A percentile compares a stretch with the other conserved stretches of the same genome.
Conservation (phyloP, 1,140 invertebrate species). For the Idris sp. region DNA sequence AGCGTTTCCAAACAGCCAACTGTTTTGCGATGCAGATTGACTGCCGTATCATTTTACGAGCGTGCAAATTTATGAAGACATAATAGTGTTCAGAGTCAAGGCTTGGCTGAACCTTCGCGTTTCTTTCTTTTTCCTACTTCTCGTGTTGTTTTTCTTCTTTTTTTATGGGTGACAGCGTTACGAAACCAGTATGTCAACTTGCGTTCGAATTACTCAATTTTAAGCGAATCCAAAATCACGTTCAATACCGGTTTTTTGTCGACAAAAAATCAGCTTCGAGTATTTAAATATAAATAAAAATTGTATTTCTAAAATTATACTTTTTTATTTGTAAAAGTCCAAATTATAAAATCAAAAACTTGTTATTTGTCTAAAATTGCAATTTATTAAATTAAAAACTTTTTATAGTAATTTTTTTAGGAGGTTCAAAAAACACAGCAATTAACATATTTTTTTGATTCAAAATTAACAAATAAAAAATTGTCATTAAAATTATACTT, state of each 20-base stretch:
- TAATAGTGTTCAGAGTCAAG: constrained; percentile 65
- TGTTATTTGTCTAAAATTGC: too few relatives aligned
- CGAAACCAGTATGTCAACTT: constrained; percentile 57
- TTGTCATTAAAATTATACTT: too few relatives aligned
- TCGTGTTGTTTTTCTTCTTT: constrained; percentile 15
- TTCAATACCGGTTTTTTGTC: constrained; percentile 40
- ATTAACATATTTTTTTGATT: too few relatives aligned
- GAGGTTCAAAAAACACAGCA: too few relatives aligned
- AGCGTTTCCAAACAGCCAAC: constrained; percentile 39
- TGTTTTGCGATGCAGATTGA: constrained; percentile 58
- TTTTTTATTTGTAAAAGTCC: too few relatives aligned
- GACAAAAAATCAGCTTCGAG: constrained; percentile 20
- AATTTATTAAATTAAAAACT: too few relatives aligned
- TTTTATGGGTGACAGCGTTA: constrained; percentile 56
- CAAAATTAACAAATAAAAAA: too few relatives aligned
- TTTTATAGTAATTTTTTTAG: too few relatives aligned
- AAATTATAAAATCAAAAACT: too few relatives aligned
- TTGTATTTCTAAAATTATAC: too few relatives aligned
- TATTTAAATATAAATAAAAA: too few relatives aligned
- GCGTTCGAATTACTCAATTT: constrained; percentile 53
- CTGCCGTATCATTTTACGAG: constrained; percentile 56
- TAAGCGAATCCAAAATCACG: constrained; percentile 39
- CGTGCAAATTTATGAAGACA: constrained; percentile 64
- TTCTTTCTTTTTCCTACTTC: constrained; percentile 40
- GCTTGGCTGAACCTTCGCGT: constrained; percentile 49